These are phyloP conservation scores for Ylistrum balloti DNA, from an alignment of 1,140 invertebrate genomes.

Conservation along the genomic window DNA sequence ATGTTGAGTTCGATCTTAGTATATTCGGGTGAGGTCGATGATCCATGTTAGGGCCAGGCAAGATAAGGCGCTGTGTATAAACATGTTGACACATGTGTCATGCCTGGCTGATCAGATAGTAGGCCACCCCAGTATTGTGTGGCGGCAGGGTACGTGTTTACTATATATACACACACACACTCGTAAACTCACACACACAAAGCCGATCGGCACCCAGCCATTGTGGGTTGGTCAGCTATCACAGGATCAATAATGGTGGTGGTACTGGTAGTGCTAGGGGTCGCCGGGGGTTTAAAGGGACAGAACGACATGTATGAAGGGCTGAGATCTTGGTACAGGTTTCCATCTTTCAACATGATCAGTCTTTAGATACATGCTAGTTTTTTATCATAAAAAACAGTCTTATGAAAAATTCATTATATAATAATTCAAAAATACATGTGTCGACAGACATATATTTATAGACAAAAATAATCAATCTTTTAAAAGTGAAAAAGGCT, in stretches of 20 bases:
- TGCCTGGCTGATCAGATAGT: constrained; percentile 3
- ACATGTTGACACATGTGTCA: constrained; percentile 9
- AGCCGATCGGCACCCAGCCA: constrained; percentile 1
- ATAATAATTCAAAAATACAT: background rate
- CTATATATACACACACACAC: constrained; percentile 31
- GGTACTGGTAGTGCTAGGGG: constrained; percentile 29
- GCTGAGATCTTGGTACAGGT: background rate
- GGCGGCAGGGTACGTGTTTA: constrained; percentile 28
- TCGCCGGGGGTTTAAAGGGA: background rate
- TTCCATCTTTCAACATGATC: background rate
- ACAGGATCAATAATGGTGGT: constrained; percentile 6
- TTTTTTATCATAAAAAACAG: background rate
- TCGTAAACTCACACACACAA: constrained; percentile 12
- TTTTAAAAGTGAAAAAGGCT: background rate
- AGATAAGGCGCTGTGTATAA: constrained; percentile 38
- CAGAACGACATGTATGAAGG: background rate
- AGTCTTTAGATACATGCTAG: constrained; percentile 13
- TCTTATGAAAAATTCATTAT: constrained; percentile 1
- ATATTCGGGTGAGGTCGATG: background rate
- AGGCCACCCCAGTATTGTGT: constrained; percentile 31
- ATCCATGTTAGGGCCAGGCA: constrained; percentile 15
- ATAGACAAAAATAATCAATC: background rate
- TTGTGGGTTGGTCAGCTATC: background rate
- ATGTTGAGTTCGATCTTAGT: background rate
- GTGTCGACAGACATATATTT: background rate